These are phyloP conservation scores for Sciurus vulgaris DNA, from an alignment of 2,797 vertebrate species.

Conservation along the genomic window DNA sequence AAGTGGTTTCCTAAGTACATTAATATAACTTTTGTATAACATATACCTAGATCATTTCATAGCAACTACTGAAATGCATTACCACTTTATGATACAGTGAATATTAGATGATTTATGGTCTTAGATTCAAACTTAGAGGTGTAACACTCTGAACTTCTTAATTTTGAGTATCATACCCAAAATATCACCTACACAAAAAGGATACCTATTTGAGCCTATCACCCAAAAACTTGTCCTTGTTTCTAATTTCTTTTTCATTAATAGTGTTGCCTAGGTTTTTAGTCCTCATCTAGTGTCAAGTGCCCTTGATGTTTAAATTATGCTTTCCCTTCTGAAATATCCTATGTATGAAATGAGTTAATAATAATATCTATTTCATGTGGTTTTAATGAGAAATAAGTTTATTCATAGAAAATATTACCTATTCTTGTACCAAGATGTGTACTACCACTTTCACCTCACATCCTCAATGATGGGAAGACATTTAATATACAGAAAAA, in stretches of 20 bases:
- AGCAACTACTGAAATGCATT: not conserved
- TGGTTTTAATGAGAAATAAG: not conserved
- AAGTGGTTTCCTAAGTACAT: not conserved
- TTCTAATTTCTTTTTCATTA: not conserved
- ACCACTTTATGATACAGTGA: not conserved
- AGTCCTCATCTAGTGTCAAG: not conserved
- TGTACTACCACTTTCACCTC: not conserved
- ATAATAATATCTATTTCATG: not conserved
- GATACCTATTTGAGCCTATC: not conserved
- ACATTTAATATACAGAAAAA: not conserved
- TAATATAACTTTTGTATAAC: not conserved
- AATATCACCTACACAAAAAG: not conserved
- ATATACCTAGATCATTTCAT: not conserved
- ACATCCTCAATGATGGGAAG: too few species aligned
- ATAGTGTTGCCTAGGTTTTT: not conserved
- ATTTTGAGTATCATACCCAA: not conserved
- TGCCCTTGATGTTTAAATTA: not conserved
- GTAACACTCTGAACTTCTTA: not conserved
- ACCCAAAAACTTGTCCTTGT: too few species aligned
- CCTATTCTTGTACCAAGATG: not conserved
- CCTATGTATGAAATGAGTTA: not conserved
- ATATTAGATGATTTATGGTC: not conserved
- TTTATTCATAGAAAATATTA: not conserved
- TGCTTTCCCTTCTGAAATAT: not conserved
- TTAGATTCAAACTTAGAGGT: not conserved